Base-by-base conservation (phyloP, 2,888 invertebrate genomes). In the Parapristionchus giblindavisi region DNA sequence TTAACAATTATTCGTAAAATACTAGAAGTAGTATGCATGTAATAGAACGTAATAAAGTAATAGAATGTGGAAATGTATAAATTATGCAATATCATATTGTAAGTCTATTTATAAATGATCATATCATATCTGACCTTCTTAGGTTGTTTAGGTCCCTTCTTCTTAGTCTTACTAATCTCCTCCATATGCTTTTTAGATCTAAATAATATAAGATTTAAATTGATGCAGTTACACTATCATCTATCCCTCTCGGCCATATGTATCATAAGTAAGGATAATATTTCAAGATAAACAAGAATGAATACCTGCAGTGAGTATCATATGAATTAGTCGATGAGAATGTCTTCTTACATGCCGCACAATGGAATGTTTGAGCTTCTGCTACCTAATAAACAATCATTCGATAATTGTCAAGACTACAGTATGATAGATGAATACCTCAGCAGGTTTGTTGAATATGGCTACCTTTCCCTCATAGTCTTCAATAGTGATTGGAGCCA, bases 271-370 rank as follows among this genome's bases (percentile, higher is more conserved):
- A 43, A 14, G 17, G 43, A 43, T 14, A 43, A 43, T 54, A 54
- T 24, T 14, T 24, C 17, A 3, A 14, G 29, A 4, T 3, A 27
- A 8, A 27, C 27, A 27, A 29, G 29, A 27, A 21, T 17, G 5
- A 36, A 2, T 60, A 70, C 11, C 74, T 78, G 40, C 79, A 32
- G 60, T 83, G 81, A 73, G 81, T 81, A 4, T 93, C 92, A 88
- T 92, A 94, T 0, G 96, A 92, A 89, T 96, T 95, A 84, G 92
- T 91, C 14, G 93, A 93, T 77, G 91, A 92, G 89, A 97, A 98
- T 78, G 92, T 91, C 88, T 86, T 86, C 27, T 75, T 76, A 68
- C 87, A 87, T 11, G 78, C 77, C 36, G 78, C 78, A 75, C 87
- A 87, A 63, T 80, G 82, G n/a, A 80, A 56, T 1, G 96, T 93